phyloP scores from a whole-genome alignment of 1,140 invertebrate genomes.

The Drosophila paulistorum region DNA sequence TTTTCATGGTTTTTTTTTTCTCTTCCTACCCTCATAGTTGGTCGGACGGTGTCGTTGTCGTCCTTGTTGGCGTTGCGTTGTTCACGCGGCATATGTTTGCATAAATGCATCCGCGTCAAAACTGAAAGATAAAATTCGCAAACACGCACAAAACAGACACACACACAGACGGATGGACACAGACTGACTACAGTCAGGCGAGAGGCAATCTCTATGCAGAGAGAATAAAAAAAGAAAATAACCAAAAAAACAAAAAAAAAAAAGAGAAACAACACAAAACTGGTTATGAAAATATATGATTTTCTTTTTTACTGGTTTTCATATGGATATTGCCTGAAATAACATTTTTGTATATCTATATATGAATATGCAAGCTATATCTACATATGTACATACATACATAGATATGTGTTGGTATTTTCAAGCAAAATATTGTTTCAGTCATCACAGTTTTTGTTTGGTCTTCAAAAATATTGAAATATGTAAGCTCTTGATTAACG shows the following conservation, averaged over 20 bases:
- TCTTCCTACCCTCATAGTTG: neutral
- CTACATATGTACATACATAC: too few species aligned
- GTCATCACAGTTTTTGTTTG: neutral
- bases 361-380: neutral
- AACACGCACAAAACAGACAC: conserved; percentile 47
- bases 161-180: neutral
- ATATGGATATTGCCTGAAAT: neutral
- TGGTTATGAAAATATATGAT: conserved; percentile 12
- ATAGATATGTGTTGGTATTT: neutral
- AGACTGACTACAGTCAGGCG: neutral
- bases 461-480: neutral
- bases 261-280: neutral
- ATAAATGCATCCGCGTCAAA: conserved; percentile 66
- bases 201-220: conserved; percentile 6
- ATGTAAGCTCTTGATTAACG: neutral
- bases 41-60: neutral
- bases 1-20: conserved; percentile 34
- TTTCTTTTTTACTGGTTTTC: neutral
- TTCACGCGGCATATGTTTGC: conserved; percentile 75
- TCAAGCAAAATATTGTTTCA: conserved; percentile 5
- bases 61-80: conserved; percentile 37
- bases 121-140: conserved; percentile 74
- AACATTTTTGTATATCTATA: neutral
- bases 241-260: too few species aligned
- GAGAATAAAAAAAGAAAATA: neutral